Conservation (phyloP, 2,113 vertebrate genomes). For the Pteropus alecto region DNA sequence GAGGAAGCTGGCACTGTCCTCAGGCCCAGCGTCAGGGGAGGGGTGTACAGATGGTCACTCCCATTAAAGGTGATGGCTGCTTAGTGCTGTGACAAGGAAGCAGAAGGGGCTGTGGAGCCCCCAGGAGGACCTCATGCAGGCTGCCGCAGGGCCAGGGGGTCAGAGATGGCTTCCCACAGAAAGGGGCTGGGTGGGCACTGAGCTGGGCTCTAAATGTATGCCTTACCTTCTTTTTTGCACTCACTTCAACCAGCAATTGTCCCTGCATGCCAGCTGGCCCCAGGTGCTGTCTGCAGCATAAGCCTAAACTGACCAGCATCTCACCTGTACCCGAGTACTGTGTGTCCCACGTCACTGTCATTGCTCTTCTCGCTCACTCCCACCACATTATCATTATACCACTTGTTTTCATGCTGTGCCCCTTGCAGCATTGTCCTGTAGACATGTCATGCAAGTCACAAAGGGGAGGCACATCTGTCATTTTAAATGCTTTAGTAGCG, state of each 20-base stretch:
- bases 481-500: neutral
- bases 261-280: neutral
- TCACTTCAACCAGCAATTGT: neutral
- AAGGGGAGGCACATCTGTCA: neutral
- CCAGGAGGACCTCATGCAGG: neutral
- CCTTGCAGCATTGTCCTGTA: neutral
- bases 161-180: neutral
- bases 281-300: neutral
- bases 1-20: neutral
- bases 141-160: neutral
- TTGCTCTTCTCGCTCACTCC: neutral
- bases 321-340: neutral
- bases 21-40: neutral
- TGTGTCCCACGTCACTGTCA: neutral
- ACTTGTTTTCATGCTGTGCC: neutral
- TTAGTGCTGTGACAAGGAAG: neutral
- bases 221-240: neutral
- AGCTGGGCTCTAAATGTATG: neutral
- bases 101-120: no score
- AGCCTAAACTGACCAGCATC: neutral
- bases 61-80: neutral
- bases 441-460: neutral
- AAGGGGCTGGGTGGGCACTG: neutral
- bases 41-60: neutral
- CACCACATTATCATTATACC: fast-evolving